phyloP scores from a whole-genome alignment of 2,113 vertebrate species.

The Rhombomys opimus region DNA sequence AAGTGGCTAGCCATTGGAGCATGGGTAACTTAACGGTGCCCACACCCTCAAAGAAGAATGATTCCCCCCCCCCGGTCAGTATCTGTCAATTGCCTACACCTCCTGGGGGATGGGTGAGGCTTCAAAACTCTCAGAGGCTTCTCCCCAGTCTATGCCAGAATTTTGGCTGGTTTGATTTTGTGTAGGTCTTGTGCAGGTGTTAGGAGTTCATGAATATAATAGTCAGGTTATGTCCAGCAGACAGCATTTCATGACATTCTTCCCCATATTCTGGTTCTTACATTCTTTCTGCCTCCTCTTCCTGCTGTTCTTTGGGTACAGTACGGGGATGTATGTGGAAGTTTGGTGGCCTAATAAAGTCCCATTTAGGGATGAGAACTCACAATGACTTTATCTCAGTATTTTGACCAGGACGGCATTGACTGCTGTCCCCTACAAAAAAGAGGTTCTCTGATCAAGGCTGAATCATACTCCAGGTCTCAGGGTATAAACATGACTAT shows the following conservation, averaged over 20 bases:
- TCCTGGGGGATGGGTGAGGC: too few relatives aligned
- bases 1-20: neutral
- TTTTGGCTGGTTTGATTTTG: neutral
- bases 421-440: neutral
- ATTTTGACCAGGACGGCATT: neutral
- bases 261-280: neutral
- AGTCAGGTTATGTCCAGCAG: neutral
- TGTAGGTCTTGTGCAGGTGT: neutral
- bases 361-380: neutral
- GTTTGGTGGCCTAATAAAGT: neutral
- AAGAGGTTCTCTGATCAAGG: neutral
- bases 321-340: too few relatives aligned
- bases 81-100: neutral
- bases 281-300: neutral
- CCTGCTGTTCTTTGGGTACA: neutral
- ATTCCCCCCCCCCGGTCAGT: neutral
- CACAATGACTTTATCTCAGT: neutral
- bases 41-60: neutral
- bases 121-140: neutral
- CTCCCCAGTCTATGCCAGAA: neutral
- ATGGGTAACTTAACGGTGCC: neutral
- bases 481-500: neutral
- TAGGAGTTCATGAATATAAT: neutral
- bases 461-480: neutral
- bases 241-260: neutral